Conservation (phyloP, 1,140 invertebrate species). For the Cydia amplana region DNA sequence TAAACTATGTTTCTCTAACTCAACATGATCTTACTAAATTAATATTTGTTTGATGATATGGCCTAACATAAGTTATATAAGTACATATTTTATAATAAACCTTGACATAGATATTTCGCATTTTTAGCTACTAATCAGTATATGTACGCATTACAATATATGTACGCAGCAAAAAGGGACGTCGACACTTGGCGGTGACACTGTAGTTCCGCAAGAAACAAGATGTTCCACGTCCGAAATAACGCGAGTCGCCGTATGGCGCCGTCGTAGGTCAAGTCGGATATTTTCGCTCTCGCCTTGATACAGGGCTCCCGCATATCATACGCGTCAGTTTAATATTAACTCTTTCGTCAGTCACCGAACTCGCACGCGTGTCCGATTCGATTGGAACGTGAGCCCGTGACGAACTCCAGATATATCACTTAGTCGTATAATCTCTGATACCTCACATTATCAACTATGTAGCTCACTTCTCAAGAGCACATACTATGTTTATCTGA, state of each 20-base stretch:
- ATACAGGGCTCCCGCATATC: slow-evolving; percentile 72
- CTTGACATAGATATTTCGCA: neutral
- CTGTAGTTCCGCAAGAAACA: slow-evolving; percentile 16
- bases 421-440: neutral
- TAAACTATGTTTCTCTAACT: too few relatives aligned
- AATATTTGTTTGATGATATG: too few relatives aligned
- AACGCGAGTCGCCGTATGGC: slow-evolving; percentile 50
- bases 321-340: slow-evolving; percentile 69
- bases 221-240: slow-evolving; percentile 45
- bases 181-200: slow-evolving; percentile 37
- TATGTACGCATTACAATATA: neutral
- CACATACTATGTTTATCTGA: neutral
- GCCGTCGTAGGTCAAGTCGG: slow-evolving; percentile 67
- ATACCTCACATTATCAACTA: neutral
- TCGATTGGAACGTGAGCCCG: slow-evolving; percentile 41
- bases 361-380: slow-evolving; percentile 45
- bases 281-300: slow-evolving; percentile 75
- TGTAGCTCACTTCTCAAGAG: neutral
- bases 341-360: slow-evolving; percentile 65
- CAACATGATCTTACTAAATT: too few relatives aligned
- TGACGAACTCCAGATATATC: slow-evolving; percentile 49
- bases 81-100: neutral
- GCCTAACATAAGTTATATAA: too few relatives aligned
- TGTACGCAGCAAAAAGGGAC: slow-evolving; percentile 34
- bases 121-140: neutral